A percentile compares a stretch with the other conserved stretches of the same genome.
Evolutionary conservation across 23 tunicate genomes (phyloP).

Genomic region (Styela clava): DNA sequence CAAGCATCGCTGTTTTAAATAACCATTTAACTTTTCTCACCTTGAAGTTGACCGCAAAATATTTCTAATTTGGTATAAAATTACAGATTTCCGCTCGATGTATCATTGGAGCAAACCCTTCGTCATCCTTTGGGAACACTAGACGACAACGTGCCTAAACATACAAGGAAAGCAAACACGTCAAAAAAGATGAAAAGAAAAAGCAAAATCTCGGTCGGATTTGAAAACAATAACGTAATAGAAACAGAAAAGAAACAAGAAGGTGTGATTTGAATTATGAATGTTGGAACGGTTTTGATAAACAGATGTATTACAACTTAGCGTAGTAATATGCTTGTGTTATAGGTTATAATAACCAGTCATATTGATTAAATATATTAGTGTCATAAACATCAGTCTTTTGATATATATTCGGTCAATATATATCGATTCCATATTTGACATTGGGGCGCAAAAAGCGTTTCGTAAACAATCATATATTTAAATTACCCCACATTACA

Average conservation of each 20-base stretch:
- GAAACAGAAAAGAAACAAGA: background rate
- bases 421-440: no score
- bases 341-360: no score
- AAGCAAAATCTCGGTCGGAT: background rate
- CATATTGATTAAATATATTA: no score
- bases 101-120: background rate
- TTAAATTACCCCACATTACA: no score
- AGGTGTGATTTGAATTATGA: background rate
- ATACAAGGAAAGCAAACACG: background rate
- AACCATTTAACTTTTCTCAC: background rate
- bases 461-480: no score
- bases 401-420: no score
- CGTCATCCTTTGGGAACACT: constrained; percentile 16
- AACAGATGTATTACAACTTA: background rate
- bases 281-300: background rate
- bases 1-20: no score
- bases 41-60: background rate
- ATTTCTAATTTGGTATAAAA: background rate
- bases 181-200: background rate
- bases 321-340: no score
- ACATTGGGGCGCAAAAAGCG: no score
- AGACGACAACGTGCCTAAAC: constrained; percentile 11
- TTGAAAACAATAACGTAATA: background rate
- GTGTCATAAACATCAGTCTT: no score
- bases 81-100: constrained; percentile 16